Base-by-base conservation (phyloP, 2,113 vertebrate species). In the Siphamia tubifer region DNA sequence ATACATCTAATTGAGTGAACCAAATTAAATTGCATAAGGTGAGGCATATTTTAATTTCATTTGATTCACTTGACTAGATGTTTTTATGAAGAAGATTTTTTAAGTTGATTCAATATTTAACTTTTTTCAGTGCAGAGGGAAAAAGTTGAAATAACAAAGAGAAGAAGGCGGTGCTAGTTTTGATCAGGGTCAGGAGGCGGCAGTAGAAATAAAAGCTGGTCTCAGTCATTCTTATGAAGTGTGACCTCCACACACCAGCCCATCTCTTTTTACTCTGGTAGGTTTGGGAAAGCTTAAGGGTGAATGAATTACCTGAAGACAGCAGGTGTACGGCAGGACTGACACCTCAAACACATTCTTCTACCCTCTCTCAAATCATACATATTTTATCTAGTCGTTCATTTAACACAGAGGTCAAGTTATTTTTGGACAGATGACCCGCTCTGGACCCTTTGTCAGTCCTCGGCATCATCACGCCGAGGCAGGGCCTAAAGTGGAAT, bases 171-270 rank as follows among this genome's bases (percentile, higher is more conserved):
- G 31, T 23, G 43, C 31, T 45, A 36, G 64, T 74, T 84, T 77
- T 77, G 81, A 87, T 87, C 35, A 11, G 75, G 87, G 83, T 88
- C 72, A 86, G 56, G 31, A 73, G 77, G 68, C 20, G 28, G 65
- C 24, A 73, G 57, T 67, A 87, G 86, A 90, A 91, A 81, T 83
- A 86, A 88, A 86, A 79, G 51, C 78, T 81, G n/a, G n/a, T 62
- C 74, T 83, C 77, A 79, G 56, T 80, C 62, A 76, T 82, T 86
- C 85, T 89, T 68, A 82, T 90, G 72, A 86, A 81, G 81, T 77
- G 77, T 86, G 85, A 90, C 87, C 91, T 87, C 85, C 63, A 63
- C 74, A 81, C 69, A 81, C 82, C 87, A 85, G 84, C 85, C 82
- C 76, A 88, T 86, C 70, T 80, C 61, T 67, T 77, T 81, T 76